Percentiles rank a stretch among this genome's conserved stretches.
These are phyloP conservation scores for Cetoscarus ocellatus DNA, from an alignment of 2,797 vertebrate species.

Conservation along the genomic window DNA sequence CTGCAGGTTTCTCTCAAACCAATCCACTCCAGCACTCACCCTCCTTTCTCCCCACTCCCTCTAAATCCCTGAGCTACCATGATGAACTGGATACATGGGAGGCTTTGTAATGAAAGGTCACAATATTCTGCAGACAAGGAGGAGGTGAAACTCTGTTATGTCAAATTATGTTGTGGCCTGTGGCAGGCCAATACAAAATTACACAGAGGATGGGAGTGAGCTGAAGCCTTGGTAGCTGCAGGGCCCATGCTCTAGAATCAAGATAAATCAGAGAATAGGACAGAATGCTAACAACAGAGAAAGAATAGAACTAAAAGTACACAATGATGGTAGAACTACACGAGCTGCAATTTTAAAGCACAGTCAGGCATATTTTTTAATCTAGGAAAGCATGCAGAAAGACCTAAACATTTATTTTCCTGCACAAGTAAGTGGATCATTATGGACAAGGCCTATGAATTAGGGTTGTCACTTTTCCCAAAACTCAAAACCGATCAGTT, in stretches of 20 bases:
- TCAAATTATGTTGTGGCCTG: slow-evolving; percentile 76
- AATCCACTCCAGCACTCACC: slow-evolving; percentile 61
- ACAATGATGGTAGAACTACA: slow-evolving; percentile 12
- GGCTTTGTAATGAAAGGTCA: slow-evolving; percentile 80
- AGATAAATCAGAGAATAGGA: slow-evolving; percentile 44
- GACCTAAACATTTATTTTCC: too few relatives aligned
- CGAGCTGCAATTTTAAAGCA: background rate
- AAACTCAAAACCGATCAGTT: too few relatives aligned
- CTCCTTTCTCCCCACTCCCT: slow-evolving; percentile 6
- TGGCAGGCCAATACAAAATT: slow-evolving; percentile 70
- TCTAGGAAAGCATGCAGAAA: slow-evolving; percentile 9
- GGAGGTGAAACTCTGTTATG: slow-evolving; percentile 64
- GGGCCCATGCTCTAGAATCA: slow-evolving; percentile 47
- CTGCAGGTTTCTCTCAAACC: slow-evolving; percentile 55
- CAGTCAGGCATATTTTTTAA: background rate
- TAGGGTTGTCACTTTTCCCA: too few relatives aligned
- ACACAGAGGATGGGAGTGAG: slow-evolving; percentile 45
- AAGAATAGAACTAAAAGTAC: slow-evolving; percentile 13
- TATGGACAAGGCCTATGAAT: too few relatives aligned
- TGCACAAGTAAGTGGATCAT: too few relatives aligned
- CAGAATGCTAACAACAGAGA: slow-evolving; percentile 4
- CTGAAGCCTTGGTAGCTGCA: slow-evolving; percentile 30
- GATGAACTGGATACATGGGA: slow-evolving; percentile 73
- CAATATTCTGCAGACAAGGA: slow-evolving; percentile 63
- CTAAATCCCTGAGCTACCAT: slow-evolving; percentile 74